Percentiles rank a stretch among this genome's conserved stretches.
phyloP scores from a whole-genome alignment of 2,797 vertebrate genomes.

The Alosa sapidissima region DNA sequence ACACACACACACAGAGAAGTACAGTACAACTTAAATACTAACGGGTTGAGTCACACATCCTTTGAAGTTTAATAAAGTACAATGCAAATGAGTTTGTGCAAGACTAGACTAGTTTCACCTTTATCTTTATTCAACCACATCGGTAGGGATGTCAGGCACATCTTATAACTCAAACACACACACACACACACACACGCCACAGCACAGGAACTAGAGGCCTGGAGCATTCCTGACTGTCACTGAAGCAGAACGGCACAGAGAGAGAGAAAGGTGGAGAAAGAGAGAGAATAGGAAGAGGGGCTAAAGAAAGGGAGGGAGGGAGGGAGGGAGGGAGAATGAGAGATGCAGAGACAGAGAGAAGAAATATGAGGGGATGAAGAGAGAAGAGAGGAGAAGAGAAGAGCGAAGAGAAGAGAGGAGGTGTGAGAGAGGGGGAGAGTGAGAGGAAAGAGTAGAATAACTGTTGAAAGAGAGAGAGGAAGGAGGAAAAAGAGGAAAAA shows the following conservation, averaged over 20 bases:
- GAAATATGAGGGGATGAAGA: not conserved
- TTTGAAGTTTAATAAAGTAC: not conserved
- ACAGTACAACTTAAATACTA: too few relatives aligned
- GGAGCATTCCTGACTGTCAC: constrained; percentile 46
- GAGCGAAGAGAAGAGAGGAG: not conserved
- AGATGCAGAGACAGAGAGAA: not conserved
- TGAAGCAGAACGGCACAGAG: constrained; percentile 40
- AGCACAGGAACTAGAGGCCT: not conserved
- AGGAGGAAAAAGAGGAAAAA: not conserved
- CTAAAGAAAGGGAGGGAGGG: constrained; percentile 15
- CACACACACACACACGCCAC: too few relatives aligned
- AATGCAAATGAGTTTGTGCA: not conserved
- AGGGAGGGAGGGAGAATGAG: not conserved
- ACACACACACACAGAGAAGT: too few relatives aligned
- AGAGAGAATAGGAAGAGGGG: constrained; percentile 10
- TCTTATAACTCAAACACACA: too few relatives aligned
- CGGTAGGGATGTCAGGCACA: too few relatives aligned
- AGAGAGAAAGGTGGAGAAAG: not conserved
- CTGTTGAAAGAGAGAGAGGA: not conserved
- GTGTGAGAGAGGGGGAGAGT: not conserved
- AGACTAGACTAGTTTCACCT: too few relatives aligned
- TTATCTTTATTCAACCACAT: too few relatives aligned
- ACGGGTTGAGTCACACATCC: not conserved
- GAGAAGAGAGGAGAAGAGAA: not conserved
- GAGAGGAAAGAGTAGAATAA: not conserved